These are phyloP conservation scores for Phortica variegata DNA, from an alignment of 1,140 invertebrate genomes.

Conservation along the genomic window DNA sequence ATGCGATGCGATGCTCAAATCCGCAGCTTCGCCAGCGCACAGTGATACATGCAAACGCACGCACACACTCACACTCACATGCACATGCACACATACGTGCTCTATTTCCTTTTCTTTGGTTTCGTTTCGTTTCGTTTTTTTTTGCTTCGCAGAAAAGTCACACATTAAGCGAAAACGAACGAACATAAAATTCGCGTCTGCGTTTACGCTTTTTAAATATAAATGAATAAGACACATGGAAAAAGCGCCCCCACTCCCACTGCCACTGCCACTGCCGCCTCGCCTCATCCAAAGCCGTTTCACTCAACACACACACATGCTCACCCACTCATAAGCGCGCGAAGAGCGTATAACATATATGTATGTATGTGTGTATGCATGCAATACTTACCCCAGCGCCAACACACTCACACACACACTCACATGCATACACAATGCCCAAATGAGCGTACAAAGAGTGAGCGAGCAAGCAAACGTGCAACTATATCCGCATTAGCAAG, in stretches of 20 bases:
- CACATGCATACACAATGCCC: not conserved
- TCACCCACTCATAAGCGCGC: slow-evolving; percentile 4
- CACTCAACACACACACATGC: slow-evolving; percentile 5
- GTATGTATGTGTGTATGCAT: not conserved
- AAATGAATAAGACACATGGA: slow-evolving; percentile 35
- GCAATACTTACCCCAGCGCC: not conserved
- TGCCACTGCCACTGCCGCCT: no score
- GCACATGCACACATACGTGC: not conserved
- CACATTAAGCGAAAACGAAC: slow-evolving; percentile 20
- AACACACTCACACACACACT: not conserved
- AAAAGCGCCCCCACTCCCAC: slow-evolving; percentile 19
- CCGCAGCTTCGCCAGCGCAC: no score
- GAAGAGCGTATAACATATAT: no score
- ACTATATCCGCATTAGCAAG: no score
- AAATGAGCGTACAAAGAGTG: no score
- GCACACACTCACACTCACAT: not conserved
- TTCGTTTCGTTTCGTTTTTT: no score
- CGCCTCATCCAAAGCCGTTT: no score
- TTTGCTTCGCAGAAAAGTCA: slow-evolving; percentile 15
- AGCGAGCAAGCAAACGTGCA: no score
- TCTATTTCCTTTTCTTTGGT: slow-evolving; percentile 17
- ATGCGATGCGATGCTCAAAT: no score
- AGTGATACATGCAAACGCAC: not conserved
- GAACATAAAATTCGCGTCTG: slow-evolving; percentile 33
- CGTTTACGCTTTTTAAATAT: slow-evolving; percentile 41